These are phyloP conservation scores for Carassius auratus DNA, from an alignment of 2,113 vertebrate genomes.

Conservation along the genomic window DNA sequence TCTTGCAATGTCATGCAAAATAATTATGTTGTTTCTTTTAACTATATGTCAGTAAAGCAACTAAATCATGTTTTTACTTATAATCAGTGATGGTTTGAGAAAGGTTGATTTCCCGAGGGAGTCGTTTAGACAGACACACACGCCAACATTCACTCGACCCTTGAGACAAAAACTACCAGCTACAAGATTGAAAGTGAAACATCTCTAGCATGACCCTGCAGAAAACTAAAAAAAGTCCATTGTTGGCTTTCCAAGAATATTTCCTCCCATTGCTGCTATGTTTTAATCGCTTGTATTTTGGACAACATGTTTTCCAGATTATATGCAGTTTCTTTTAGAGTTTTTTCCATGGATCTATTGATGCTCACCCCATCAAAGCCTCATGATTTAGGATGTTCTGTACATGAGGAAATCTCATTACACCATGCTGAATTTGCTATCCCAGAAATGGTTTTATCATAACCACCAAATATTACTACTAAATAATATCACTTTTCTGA, in stretches of 20 bases:
- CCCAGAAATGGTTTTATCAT: constrained; percentile 48
- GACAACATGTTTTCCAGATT: constrained; percentile 38
- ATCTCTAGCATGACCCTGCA: constrained; percentile 20
- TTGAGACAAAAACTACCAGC: neutral
- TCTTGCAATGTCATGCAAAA: no score
- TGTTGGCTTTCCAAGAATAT: constrained; percentile 36
- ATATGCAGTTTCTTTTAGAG: constrained; percentile 31
- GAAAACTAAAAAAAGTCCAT: constrained; percentile 9
- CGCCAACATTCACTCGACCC: neutral
- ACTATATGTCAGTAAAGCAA: constrained; percentile 11
- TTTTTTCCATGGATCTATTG: constrained; percentile 29
- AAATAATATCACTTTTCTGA: neutral
- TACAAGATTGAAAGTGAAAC: constrained; percentile 28
- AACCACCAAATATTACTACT: constrained; percentile 24
- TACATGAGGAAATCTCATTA: constrained; percentile 56
- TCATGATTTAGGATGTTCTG: constrained; percentile 41
- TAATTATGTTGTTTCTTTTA: neutral
- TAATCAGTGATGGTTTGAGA: constrained; percentile 22
- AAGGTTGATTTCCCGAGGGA: constrained; percentile 51
- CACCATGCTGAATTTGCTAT: constrained; percentile 38
- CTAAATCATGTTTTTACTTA: constrained; percentile 26
- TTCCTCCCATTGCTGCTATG: constrained; percentile 27
- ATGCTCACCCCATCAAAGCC: constrained; percentile 43
- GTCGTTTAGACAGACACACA: constrained; percentile 30
- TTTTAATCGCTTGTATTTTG: constrained; percentile 37